phyloP scores from a whole-genome alignment of 2,888 invertebrate genomes.

The Acanthacorydalis orientalis region DNA sequence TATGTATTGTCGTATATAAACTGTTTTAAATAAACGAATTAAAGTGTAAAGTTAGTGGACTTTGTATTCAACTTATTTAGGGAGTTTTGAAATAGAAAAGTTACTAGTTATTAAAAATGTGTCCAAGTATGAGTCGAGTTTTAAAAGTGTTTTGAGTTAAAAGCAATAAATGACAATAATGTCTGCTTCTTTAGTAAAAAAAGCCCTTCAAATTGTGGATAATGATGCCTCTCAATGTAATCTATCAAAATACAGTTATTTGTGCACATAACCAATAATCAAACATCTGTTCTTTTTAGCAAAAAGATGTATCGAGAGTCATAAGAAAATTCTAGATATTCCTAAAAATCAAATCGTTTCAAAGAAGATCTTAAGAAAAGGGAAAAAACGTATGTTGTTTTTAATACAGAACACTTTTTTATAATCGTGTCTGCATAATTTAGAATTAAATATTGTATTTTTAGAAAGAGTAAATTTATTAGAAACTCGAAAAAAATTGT shows the following conservation, averaged over 20 bases:
- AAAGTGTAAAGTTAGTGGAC: too few relatives aligned
- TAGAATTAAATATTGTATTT: slow-evolving; percentile 6
- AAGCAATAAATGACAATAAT: slow-evolving; percentile 11
- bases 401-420: not conserved
- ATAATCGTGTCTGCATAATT: not conserved
- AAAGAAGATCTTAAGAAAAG: slow-evolving; percentile 13
- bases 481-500: slow-evolving; percentile 17
- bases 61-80: too few relatives aligned
- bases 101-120: too few relatives aligned
- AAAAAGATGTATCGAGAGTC: slow-evolving; percentile 12
- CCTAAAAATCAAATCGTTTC: slow-evolving; percentile 17
- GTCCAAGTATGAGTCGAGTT: too few relatives aligned
- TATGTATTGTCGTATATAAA: too few relatives aligned
- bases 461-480: slow-evolving; percentile 15
- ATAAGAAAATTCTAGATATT: slow-evolving; percentile 13
- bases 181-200: slow-evolving; percentile 21
- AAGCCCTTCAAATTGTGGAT: slow-evolving; percentile 21
- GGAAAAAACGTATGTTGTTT: slow-evolving; percentile 14
- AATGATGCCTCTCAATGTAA: slow-evolving; percentile 11
- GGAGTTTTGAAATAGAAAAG: too few relatives aligned
- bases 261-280: not conserved
- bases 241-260: not conserved
- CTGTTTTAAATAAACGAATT: too few relatives aligned
- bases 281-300: not conserved
- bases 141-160: too few relatives aligned